Evolutionary conservation across 1,140 invertebrate genomes (phyloP), one percentile per base, ranked within the genome.

Genomic region (Panagrolaimus sp.): DNA sequence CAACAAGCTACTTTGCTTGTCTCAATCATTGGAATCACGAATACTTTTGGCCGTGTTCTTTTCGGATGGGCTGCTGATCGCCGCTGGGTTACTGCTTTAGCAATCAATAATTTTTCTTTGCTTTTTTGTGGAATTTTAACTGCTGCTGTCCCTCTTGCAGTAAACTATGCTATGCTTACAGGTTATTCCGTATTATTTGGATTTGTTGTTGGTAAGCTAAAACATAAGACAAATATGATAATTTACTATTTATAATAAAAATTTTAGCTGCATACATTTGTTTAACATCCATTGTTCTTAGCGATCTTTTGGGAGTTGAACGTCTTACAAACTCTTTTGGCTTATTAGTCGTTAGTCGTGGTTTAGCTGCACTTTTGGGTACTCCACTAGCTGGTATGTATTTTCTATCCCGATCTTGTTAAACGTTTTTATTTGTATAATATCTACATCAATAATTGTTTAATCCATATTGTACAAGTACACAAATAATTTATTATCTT

Each of bases 291-390:
- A 91, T 98, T 47, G 87, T 98, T 23, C 71, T 87, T 31, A 93
- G 96, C 11, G 94, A 98, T 72, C 87, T 97, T 46, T 86, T 97
- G 67, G 94, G 95, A 13, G 86, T 98, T 77, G 93, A 97, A 75
- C 92, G 92, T 84, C 85, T 98, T 68, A 97, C 95, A 48, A 98
- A 95, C 83, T 93, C 93, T 20, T 98, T 97, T 84, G 95, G 95
- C 25, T 86, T 98, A 61, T 86, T 98, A 57, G 93, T 96, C 75
- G 86, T 97, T 73, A 93, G 95, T 86, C 88, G 93, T 83, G 95
- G 95, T 38, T 89, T 90, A 42, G 91, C 93, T 0, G 90, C 92
- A 3, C 91, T 96, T 51, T 85, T 96, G 43, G 88, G 88, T 13
- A 84, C 88, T 5, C 88, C 88, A 7, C 70, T 89, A 14, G 87